Percentiles rank a stretch among this genome's conserved stretches.
These are phyloP conservation scores for Myopa testacea DNA, from an alignment of 2,888 invertebrate genomes.

Conservation along the genomic window DNA sequence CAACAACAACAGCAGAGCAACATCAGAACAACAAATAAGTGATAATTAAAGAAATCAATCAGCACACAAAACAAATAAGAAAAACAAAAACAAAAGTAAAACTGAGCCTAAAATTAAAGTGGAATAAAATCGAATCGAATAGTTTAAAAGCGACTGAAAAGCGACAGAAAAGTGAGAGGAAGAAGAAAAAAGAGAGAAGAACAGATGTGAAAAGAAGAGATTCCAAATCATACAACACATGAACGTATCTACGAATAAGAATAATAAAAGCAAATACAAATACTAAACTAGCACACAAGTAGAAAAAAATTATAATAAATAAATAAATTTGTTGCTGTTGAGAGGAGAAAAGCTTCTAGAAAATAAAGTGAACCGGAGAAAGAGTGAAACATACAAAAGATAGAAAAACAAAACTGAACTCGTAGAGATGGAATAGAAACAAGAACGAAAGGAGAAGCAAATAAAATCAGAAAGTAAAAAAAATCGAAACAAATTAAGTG, in stretches of 20 bases:
- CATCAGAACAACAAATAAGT: background rate
- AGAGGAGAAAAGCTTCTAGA: no score
- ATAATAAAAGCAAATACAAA: background rate
- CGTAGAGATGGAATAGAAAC: background rate
- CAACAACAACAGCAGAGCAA: conserved; percentile 1
- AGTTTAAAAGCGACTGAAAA: background rate
- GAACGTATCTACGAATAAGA: background rate
- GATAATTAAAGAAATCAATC: background rate
- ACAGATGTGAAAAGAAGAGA: no score
- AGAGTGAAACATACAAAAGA: background rate
- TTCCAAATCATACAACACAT: no score
- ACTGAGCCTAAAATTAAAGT: background rate
- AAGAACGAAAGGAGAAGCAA: background rate
- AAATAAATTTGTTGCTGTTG: background rate
- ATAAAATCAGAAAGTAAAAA: background rate
- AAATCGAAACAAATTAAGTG: background rate
- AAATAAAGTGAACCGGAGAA: background rate
- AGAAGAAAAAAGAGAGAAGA: background rate
- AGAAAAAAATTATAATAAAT: background rate
- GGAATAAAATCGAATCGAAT: background rate
- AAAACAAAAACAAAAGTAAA: no score
- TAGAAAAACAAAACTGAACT: background rate
- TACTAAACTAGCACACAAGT: background rate
- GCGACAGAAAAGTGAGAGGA: background rate
- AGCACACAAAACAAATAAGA: background rate